These are phyloP conservation scores for Acrossocheilus wenchowensis DNA, from an alignment of 2,797 vertebrate species.

Conservation along the genomic window DNA sequence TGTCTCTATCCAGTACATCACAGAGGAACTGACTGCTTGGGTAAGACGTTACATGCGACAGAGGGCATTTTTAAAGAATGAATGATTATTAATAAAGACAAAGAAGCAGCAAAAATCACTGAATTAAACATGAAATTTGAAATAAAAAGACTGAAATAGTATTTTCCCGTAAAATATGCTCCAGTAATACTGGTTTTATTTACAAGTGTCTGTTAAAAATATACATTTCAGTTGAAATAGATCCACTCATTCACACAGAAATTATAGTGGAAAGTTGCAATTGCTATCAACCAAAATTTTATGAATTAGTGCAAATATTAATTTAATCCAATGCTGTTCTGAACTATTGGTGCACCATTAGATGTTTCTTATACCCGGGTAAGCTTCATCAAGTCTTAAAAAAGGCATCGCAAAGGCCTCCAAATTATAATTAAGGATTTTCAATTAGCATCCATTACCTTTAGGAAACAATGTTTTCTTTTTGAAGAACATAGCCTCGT, in stretches of 20 bases:
- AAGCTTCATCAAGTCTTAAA: constrained; percentile 6
- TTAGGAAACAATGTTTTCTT: constrained; percentile 3
- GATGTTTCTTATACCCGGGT: neutral
- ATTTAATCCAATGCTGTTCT: neutral
- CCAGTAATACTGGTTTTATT: neutral
- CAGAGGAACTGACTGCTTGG: neutral
- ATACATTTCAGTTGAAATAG: neutral
- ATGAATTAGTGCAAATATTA: neutral
- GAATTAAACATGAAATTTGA: neutral
- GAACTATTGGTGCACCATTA: neutral
- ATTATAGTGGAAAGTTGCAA: neutral
- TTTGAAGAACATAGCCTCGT: constrained; percentile 11
- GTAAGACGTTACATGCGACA: neutral
- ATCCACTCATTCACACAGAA: neutral
- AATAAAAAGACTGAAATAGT: neutral
- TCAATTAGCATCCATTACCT: constrained; percentile 4
- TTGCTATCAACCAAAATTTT: neutral
- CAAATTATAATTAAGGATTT: constrained; percentile 8
- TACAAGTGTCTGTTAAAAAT: neutral
- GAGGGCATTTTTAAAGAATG: neutral
- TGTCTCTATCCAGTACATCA: constrained; percentile 51
- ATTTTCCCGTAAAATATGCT: neutral
- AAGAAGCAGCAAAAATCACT: neutral
- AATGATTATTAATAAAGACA: neutral
- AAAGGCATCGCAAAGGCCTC: neutral